A percentile compares a stretch with the other conserved stretches of the same genome.
Conservation (phyloP, 1,140 invertebrate species). For the Venustaconcha ellipsiformis region DNA sequence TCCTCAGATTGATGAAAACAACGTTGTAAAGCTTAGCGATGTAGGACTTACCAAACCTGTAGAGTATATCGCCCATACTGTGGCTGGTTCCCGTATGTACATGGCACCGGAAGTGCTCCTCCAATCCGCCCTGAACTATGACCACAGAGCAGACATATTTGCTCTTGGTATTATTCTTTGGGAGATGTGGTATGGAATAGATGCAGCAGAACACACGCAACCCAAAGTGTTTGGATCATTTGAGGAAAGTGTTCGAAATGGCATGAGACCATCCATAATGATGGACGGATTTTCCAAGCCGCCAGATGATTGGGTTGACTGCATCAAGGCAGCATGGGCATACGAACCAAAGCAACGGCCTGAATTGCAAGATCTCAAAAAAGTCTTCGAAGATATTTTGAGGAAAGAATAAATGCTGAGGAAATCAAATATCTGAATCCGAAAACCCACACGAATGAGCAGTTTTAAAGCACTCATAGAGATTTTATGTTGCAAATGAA, state of each 20-base stretch:
- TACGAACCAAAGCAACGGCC: constrained; percentile 30
- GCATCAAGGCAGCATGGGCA: constrained; percentile 40
- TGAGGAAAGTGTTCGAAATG: constrained; percentile 33
- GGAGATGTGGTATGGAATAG: constrained; percentile 62
- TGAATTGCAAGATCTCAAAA: not conserved
- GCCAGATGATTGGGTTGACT: constrained; percentile 21
- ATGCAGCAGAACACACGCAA: constrained; percentile 47
- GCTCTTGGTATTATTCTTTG: constrained; percentile 55
- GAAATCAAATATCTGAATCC: too few relatives aligned
- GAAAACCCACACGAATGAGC: too few relatives aligned
- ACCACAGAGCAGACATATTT: constrained; percentile 42
- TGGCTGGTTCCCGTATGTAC: constrained; percentile 55
- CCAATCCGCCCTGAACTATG: constrained; percentile 21
- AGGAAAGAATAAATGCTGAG: too few relatives aligned
- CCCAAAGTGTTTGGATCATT: constrained; percentile 27
- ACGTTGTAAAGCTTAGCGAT: constrained; percentile 57
- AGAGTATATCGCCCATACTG: constrained; percentile 48
- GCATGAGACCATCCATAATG: constrained; percentile 40
- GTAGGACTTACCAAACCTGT: constrained; percentile 58
- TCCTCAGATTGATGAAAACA: constrained; percentile 49
- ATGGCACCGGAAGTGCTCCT: constrained; percentile 61
- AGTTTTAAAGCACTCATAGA: too few relatives aligned
- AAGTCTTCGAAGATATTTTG: constrained; percentile 17
- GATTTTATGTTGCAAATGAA: too few relatives aligned
- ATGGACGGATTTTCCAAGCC: constrained; percentile 21